phyloP scores from a whole-genome alignment of 1,140 invertebrate species.

The Trachymyrmex cornetzi region DNA sequence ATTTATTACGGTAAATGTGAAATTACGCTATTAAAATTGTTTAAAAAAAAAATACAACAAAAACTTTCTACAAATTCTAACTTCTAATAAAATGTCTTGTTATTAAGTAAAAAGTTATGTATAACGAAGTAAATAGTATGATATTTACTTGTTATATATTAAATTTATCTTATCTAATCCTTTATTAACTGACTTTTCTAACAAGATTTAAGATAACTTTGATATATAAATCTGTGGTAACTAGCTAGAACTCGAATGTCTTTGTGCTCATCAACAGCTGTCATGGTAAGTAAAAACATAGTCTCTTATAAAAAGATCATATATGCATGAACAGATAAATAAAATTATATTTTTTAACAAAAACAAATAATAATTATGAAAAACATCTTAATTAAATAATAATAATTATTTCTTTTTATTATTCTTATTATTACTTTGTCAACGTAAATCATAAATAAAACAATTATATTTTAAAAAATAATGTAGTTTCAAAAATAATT shows the following conservation, averaged over 20 bases:
- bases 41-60: background rate
- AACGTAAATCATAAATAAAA: background rate
- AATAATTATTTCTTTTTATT: background rate
- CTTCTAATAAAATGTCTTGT: background rate
- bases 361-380: background rate
- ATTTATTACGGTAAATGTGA: background rate
- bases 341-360: background rate
- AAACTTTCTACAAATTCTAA: background rate
- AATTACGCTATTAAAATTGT: background rate
- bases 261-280: background rate
- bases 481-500: slow-evolving; percentile 6
- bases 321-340: background rate
- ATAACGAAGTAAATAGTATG: background rate
- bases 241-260: too few relatives aligned
- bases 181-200: background rate
- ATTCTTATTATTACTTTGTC: background rate
- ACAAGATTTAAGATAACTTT: background rate
- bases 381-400: background rate
- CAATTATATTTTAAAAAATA: background rate
- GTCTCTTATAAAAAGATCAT: background rate
- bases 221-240: background rate
- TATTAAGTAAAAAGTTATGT: background rate
- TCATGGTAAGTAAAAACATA: slow-evolving; percentile 6
- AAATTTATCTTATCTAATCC: slow-evolving; percentile 15
- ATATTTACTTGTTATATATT: background rate